A percentile compares a stretch with the other conserved stretches of the same genome.
Conservation (phyloP, 2,888 invertebrate genomes). For the Psylliodes chrysocephalus region DNA sequence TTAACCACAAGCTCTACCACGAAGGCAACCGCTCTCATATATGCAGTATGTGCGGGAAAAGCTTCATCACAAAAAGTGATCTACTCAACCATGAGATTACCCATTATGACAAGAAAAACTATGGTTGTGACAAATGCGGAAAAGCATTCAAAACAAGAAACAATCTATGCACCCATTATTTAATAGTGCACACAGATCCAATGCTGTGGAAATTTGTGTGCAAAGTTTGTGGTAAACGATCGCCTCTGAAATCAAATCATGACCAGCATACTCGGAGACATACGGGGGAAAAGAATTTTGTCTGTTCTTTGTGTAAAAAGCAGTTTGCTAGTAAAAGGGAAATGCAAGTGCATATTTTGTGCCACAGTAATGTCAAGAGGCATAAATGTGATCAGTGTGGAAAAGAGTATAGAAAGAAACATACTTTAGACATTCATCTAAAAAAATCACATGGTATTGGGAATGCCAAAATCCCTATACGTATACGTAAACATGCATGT, state of each 20-base stretch:
- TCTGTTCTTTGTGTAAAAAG: constrained; percentile 53
- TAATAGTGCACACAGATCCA: constrained; percentile 56
- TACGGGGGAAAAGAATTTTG: constrained; percentile 50
- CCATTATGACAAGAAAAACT: constrained; percentile 53
- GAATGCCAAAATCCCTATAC: constrained; percentile 55
- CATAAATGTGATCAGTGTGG: constrained; percentile 65
- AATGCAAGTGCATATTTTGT: constrained; percentile 49
- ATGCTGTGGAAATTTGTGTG: constrained; percentile 54
- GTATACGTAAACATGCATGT: constrained; percentile 60
- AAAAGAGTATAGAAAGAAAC: constrained; percentile 65
- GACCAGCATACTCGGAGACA: constrained; percentile 53
- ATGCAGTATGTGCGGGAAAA: constrained; percentile 61
- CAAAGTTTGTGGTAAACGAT: constrained; percentile 50
- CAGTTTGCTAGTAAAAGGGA: constrained; percentile 51
- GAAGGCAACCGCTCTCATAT: constrained; percentile 50
- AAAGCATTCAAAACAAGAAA: constrained; percentile 56
- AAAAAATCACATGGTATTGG: constrained; percentile 64
- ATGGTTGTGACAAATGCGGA: constrained; percentile 53
- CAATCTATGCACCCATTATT: constrained; percentile 52
- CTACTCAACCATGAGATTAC: constrained; percentile 54
- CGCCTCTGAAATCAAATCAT: constrained; percentile 54
- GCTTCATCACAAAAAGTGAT: constrained; percentile 57
- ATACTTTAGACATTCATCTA: constrained; percentile 63
- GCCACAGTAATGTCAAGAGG: constrained; percentile 51
- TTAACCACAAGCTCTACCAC: constrained; percentile 55